Evolutionary conservation across 2,797 vertebrate genomes (phyloP), one percentile per base, ranked within the genome.

Genomic region (Tokudaia tokunoshimensis): DNA sequence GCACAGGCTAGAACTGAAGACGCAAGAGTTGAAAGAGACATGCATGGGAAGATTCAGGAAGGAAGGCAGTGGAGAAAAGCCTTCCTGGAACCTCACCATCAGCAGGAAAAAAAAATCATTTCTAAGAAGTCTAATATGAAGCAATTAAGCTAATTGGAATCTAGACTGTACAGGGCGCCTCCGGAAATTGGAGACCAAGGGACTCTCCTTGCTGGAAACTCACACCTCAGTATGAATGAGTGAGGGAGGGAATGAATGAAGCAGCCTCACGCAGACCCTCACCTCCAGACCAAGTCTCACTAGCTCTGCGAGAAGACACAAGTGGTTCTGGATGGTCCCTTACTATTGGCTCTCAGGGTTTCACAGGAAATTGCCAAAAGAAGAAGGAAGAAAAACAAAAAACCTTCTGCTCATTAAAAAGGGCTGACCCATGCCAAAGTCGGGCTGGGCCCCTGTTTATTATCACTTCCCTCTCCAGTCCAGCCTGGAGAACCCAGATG

Each of bases 111-210:
- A 95, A 95, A 97, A 96, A 94, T 91, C 96, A 96, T 96, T 97
- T 96, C 97, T 97, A 97, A 97, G 96, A 97, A 97, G 96, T 97
- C 97, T 97, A 93, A 96, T 94, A 95, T 50, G 93, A 97, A 97
- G 96, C 97, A 97, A 98, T 98, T 96, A 97, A 95, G 97, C 97
- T 98, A 97, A 97, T 97, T 98, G 97, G 97, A 97, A 97, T 96
- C 95, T 94, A 96, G 96, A 97, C 92, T 93, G 93, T 97, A 95
- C 96, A 63, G 47, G 93, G 91, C 89, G 97, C 96, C 97, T 98
- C 97, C 91, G 95, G 96, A 98, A 98, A 96, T 96, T 84, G 75
- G 98, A 96, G 97, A 97, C 98, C 96, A 86, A 87, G 97, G 97
- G 94, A 97, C 94, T 96, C 97, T 96, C 92, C 90, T 95, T 94